These are phyloP conservation scores for Erpetoichthys calabaricus DNA, from an alignment of 2,797 vertebrate genomes.

Conservation along the genomic window DNA sequence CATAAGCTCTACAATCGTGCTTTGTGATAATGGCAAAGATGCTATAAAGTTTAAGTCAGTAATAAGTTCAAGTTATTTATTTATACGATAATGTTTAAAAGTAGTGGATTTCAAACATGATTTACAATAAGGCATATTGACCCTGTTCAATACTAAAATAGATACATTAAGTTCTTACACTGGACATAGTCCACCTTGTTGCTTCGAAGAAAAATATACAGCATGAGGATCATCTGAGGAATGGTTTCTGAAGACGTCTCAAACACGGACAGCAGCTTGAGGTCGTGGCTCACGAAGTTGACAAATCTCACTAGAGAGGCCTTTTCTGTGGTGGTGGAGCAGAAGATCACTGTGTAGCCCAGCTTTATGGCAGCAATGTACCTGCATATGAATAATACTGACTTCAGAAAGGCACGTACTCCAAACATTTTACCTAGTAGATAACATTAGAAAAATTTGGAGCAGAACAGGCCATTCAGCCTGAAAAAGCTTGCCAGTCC, in stretches of 20 bases:
- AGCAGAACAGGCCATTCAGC: too few species aligned
- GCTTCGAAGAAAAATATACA: slow-evolving; percentile 43
- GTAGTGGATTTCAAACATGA: too few species aligned
- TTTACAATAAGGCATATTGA: too few species aligned
- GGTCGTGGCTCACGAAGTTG: slow-evolving; percentile 55
- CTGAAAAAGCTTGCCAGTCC: too few species aligned
- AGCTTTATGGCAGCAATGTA: not conserved
- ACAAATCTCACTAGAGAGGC: slow-evolving; percentile 14
- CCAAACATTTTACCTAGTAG: too few species aligned
- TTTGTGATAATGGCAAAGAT: too few species aligned
- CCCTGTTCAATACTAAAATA: too few species aligned
- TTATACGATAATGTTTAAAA: too few species aligned
- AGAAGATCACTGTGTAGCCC: not conserved
- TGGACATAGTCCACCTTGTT: slow-evolving; percentile 23
- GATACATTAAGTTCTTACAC: not conserved
- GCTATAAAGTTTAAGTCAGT: too few species aligned
- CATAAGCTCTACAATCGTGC: too few species aligned
- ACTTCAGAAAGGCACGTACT: not conserved
- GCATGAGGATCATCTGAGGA: slow-evolving; percentile 68
- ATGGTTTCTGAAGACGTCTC: slow-evolving; percentile 75
- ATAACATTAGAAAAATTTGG: too few species aligned
- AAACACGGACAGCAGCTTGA: slow-evolving; percentile 71
- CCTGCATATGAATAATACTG: not conserved
- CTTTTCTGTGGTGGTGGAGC: slow-evolving; percentile 19
- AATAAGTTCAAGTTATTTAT: too few species aligned